Evolutionary conservation across 1,140 invertebrate species (phyloP), one percentile per base, ranked within the genome.

Genomic region (Idris sp.): DNA sequence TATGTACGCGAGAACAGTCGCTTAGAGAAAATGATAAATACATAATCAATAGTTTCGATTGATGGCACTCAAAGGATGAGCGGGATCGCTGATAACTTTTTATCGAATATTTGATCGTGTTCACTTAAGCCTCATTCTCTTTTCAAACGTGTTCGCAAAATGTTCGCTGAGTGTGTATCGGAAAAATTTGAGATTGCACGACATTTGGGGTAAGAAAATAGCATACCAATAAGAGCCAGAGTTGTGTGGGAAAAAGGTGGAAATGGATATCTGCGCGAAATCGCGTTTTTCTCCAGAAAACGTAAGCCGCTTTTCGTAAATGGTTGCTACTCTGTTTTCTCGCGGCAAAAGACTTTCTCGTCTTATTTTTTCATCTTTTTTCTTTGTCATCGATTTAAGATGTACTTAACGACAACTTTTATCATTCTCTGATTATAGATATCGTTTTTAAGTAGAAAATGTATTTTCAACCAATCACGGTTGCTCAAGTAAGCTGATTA

Each of bases 291-390:
- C 43, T 30, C n/a, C n/a, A 51, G 38, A 58, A 31, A 65, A 53
- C 38, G 36, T 69, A 69, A 69, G 65, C 65, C 22, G 53, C 54
- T 59, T 69, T 69, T 53, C 44, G 46, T 58, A 59, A 69, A 69
- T 59, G 46, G 46, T 10, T 16, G 65, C 43, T 59, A 35, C 54
- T 58, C 22, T 53, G 54, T 69, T 59, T 69, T 11, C 35, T 5
- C 33, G 51, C 36, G 8, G 10, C 44, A 22, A 18, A 5, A 13
- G 25, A 40, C 22, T 41, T 56, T 25, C 53, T 25, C 28, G 43
- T 49, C 30, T 44, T 53, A 48, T 53, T 53, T 46, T 67, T 46
- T 48, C 41, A 40, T 56, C 40, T 28, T 64, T 67, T 35, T 31
- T 49, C 51, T 67, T 67, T 67, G 33, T 54, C 28, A 4, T 7